These are phyloP conservation scores for Callipepla californica DNA, from an alignment of 2,113 vertebrate species.

Conservation along the genomic window DNA sequence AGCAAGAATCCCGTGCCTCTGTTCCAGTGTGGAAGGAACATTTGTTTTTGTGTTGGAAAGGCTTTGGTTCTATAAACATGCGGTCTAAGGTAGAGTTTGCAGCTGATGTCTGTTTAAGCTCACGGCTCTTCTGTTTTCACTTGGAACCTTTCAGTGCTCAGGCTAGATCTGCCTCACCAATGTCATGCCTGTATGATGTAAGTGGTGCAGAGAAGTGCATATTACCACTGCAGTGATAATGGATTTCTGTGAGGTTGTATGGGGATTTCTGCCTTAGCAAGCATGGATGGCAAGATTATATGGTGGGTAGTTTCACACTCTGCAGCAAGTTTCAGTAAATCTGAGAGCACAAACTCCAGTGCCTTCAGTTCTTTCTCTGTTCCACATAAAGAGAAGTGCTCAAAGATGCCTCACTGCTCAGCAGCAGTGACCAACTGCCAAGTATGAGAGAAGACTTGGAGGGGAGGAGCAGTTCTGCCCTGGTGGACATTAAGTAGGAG, in stretches of 20 bases:
- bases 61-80: neutral
- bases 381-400: neutral
- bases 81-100: accelerated
- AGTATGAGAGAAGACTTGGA: neutral
- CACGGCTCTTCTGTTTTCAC: neutral
- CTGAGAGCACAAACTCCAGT: neutral
- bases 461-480: neutral
- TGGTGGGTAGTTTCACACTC: neutral
- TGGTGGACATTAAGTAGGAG: neutral
- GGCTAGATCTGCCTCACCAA: neutral
- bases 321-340: neutral
- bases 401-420: neutral
- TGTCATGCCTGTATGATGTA: accelerated
- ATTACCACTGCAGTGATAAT: neutral
- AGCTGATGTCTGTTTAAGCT: neutral
- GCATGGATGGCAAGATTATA: neutral
- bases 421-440: neutral
- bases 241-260: neutral
- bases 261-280: neutral
- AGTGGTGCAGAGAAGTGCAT: neutral
- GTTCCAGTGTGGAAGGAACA: neutral
- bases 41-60: neutral
- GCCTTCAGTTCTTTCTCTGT: neutral
- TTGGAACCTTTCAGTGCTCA: neutral
- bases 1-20: neutral